phyloP scores from a whole-genome alignment of 2,797 vertebrate species.

The Tauraco hartlaubi region DNA sequence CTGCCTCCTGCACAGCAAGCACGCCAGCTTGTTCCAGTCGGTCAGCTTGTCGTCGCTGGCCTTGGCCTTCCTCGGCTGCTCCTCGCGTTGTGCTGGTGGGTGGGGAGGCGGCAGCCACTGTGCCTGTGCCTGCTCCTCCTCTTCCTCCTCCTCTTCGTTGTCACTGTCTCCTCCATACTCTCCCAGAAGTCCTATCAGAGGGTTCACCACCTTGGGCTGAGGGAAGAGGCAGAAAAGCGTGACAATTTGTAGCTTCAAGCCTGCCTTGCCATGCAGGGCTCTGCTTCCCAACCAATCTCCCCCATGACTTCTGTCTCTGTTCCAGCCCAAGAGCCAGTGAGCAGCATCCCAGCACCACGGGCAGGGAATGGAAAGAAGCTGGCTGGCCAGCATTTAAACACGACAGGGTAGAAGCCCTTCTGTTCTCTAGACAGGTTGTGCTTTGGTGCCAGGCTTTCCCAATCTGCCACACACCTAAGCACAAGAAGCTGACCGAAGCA shows the following conservation, averaged over 20 bases:
- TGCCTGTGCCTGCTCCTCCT: slow-evolving; percentile 83
- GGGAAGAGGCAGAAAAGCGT: not conserved
- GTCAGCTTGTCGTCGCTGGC: slow-evolving; percentile 91
- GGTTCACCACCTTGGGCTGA: slow-evolving; percentile 93
- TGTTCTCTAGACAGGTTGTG: not conserved
- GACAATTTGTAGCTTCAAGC: not conserved
- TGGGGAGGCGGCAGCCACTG: slow-evolving; percentile 68
- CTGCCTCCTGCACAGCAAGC: slow-evolving; percentile 94
- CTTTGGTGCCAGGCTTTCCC: not conserved
- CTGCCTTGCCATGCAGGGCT: fast-evolving
- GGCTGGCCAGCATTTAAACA: not conserved
- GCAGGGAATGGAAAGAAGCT: not conserved
- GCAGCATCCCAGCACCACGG: not conserved
- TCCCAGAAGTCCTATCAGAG: slow-evolving; percentile 91
- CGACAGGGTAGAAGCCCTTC: not conserved
- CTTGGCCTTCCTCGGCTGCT: slow-evolving; percentile 78
- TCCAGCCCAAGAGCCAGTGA: not conserved
- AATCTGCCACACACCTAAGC: not conserved
- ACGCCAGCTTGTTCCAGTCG: slow-evolving; percentile 98
- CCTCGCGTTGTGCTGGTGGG: slow-evolving; percentile 60
- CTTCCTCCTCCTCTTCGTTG: slow-evolving; percentile 94
- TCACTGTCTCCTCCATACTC: slow-evolving; percentile 95
- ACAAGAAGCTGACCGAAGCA: not conserved
- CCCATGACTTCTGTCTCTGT: not conserved
- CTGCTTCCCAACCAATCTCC: not conserved